A percentile compares a stretch with the other conserved stretches of the same genome.
Conservation (phyloP, 2,888 invertebrate genomes). For the Cryptus armator region DNA sequence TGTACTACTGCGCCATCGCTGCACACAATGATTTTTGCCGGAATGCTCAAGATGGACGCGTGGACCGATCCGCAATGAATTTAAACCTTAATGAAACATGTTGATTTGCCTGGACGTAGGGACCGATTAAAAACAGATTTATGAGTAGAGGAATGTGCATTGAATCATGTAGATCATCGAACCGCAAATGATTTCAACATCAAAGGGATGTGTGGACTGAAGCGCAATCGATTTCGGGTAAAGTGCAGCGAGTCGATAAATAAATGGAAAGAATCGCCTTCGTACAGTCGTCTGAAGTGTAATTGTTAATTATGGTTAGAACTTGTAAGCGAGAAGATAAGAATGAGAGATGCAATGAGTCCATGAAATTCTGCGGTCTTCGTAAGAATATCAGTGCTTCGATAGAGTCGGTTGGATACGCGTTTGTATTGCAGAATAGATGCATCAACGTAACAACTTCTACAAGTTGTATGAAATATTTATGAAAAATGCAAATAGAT, state of each 20-base stretch:
- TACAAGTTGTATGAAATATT: conserved; percentile 76
- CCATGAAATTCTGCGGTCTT: conserved; percentile 15
- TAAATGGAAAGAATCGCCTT: not conserved
- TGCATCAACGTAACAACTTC: conserved; percentile 48
- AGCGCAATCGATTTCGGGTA: not conserved
- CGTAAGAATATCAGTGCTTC: not conserved
- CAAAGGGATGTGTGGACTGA: not conserved
- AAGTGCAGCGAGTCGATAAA: not conserved
- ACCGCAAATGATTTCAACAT: not conserved
- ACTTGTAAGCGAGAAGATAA: conserved; percentile 19
- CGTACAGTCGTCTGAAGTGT: not conserved
- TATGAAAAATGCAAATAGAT: conserved; percentile 80
- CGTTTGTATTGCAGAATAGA: not conserved
- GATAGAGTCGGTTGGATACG: not conserved
- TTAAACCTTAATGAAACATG: not conserved
- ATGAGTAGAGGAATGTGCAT: not conserved
- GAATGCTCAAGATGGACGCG: not conserved
- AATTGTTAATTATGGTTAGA: conserved; percentile 34
- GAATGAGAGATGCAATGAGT: not conserved
- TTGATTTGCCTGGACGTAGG: too few relatives aligned
- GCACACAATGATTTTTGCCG: not conserved
- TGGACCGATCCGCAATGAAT: not conserved
- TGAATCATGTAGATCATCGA: not conserved
- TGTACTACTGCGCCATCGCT: not conserved
- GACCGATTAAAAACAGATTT: too few relatives aligned